A percentile compares a stretch with the other conserved stretches of the same genome.
Evolutionary conservation across 92 coral and sea anemone genomes (phyloP).

Genomic region (Siderastrea siderea): DNA sequence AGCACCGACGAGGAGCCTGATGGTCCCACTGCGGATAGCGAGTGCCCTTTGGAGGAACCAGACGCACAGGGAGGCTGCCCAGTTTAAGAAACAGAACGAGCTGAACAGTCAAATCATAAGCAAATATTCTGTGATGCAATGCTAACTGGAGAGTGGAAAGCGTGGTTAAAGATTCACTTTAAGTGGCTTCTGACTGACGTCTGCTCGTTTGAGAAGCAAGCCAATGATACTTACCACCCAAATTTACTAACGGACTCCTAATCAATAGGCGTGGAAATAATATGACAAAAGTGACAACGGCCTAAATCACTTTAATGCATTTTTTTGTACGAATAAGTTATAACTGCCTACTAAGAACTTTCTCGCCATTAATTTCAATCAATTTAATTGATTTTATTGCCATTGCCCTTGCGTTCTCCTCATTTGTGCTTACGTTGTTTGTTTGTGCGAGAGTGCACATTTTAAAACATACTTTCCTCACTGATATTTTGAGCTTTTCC

Average conservation of each 20-base stretch:
- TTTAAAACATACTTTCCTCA: too few species aligned
- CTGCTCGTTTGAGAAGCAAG: not conserved
- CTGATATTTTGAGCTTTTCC: too few species aligned
- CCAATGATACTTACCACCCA: not conserved
- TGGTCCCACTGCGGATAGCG: slow-evolving; percentile 22
- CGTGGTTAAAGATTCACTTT: not conserved
- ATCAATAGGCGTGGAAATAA: not conserved
- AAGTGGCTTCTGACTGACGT: not conserved
- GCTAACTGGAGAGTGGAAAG: not conserved
- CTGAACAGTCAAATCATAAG: not conserved
- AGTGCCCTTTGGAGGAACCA: slow-evolving; percentile 50
- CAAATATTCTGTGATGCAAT: not conserved
- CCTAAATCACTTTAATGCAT: not conserved
- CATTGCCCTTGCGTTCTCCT: too few species aligned
- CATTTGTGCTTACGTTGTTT: too few species aligned
- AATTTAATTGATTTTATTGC: too few species aligned
- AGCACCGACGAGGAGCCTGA: slow-evolving; percentile 50
- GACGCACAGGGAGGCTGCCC: slow-evolving; percentile 41
- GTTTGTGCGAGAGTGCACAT: too few species aligned
- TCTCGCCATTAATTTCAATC: too few species aligned
- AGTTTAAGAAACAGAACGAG: slow-evolving; percentile 4
- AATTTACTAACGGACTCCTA: not conserved
- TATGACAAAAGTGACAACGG: not conserved
- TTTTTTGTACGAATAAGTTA: not conserved
- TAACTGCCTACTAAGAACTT: not conserved